A percentile compares a stretch with the other conserved stretches of the same genome.
Conservation (phyloP, 2,113 vertebrate species). For the Lampris incognitus region DNA sequence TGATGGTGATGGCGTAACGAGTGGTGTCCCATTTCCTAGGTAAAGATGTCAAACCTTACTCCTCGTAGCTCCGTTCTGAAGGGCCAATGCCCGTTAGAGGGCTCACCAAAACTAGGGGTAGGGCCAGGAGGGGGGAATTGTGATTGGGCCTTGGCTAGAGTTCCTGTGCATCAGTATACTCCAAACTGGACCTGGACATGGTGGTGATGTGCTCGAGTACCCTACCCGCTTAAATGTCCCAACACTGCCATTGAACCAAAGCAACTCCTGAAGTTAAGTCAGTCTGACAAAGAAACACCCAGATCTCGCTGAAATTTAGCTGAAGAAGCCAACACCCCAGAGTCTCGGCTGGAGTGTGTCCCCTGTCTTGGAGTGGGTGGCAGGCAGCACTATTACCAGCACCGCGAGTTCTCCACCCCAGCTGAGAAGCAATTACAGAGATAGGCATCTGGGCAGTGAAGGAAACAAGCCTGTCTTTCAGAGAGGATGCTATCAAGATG, state of each 20-base stretch:
- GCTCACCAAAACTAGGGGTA: too few species aligned
- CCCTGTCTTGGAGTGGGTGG: conserved; percentile 57
- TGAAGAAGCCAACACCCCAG: conserved; percentile 33
- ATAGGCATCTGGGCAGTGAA: conserved; percentile 72
- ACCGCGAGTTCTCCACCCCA: conserved; percentile 43
- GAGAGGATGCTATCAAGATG: conserved; percentile 62
- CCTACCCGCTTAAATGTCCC: background rate
- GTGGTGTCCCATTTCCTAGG: too few species aligned
- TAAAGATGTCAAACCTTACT: too few species aligned
- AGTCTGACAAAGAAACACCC: conserved; percentile 31
- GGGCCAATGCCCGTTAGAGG: too few species aligned
- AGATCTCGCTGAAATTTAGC: conserved; percentile 42
- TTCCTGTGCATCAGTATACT: background rate
- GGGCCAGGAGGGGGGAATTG: too few species aligned
- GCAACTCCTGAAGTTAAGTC: conserved; percentile 27
- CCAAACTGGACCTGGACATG: conserved; percentile 9
- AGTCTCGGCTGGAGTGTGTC: conserved; percentile 42
- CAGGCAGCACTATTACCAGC: conserved; percentile 29
- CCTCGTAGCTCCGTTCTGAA: too few species aligned
- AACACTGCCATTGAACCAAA: conserved; percentile 9
- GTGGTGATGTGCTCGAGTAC: background rate
- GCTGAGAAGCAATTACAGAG: conserved; percentile 74
- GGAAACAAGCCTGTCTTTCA: conserved; percentile 64
- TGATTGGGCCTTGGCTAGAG: background rate
- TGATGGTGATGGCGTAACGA: too few species aligned